Percentiles rank a stretch among this genome's conserved stretches.
Conservation (phyloP, 2,113 vertebrate genomes). For the Clarias magur region DNA sequence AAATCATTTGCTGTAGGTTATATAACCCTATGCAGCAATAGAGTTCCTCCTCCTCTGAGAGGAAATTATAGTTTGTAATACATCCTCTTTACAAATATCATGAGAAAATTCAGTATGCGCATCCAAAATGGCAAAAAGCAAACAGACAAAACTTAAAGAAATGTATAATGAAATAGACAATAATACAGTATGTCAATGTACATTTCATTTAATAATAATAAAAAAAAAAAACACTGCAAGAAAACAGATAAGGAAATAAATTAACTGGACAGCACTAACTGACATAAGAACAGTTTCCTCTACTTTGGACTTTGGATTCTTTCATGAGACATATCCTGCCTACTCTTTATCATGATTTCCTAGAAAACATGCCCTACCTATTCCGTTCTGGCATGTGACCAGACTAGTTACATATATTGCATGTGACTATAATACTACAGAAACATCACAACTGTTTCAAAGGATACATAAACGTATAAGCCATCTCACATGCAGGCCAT, state of each 20-base stretch:
- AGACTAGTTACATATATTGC: background rate
- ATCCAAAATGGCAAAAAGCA: background rate
- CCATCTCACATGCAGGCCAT: background rate
- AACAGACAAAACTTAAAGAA: too few relatives aligned
- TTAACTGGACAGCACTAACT: background rate
- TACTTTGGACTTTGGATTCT: slow-evolving; percentile 30
- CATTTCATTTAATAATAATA: background rate
- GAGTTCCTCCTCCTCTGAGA: background rate
- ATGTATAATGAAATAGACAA: background rate
- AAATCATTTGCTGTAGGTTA: slow-evolving; percentile 4
- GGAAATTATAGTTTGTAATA: background rate
- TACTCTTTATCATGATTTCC: slow-evolving; percentile 15
- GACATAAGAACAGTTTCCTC: background rate
- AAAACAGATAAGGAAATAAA: background rate
- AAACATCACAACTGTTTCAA: background rate
- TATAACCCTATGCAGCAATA: background rate
- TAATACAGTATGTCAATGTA: background rate
- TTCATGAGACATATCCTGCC: background rate
- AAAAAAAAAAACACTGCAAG: background rate
- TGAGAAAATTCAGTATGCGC: background rate
- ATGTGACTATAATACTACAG: background rate
- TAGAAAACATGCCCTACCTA: background rate
- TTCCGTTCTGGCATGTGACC: background rate
- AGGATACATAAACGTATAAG: background rate
- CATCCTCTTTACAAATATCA: background rate